phyloP scores from a whole-genome alignment of 2,113 vertebrate genomes.

The Parotia lawesii region DNA sequence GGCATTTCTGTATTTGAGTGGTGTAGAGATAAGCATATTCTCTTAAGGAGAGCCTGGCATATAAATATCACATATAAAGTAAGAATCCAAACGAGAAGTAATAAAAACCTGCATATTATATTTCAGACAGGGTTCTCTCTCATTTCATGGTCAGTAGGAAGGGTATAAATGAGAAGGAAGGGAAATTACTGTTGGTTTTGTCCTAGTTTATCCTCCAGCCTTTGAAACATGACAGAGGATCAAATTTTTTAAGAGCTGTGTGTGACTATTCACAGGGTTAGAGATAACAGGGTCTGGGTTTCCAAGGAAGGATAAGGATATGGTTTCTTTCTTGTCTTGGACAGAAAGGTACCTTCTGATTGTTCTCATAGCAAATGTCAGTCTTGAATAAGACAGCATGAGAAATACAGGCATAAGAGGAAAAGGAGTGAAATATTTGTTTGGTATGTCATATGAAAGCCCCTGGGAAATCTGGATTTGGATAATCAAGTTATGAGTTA shows the following conservation, averaged over 20 bases:
- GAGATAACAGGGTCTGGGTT: background rate
- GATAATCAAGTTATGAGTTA: slow-evolving; percentile 19
- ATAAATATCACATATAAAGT: background rate
- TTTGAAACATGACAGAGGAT: background rate
- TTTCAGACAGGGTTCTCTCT: background rate
- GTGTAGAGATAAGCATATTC: background rate
- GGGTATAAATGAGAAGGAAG: background rate
- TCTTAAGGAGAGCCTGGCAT: background rate
- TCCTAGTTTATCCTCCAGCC: background rate
- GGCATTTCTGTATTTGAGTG: background rate
- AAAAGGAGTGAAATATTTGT: background rate
- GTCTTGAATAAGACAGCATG: background rate
- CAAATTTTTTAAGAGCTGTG: background rate
- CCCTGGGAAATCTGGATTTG: background rate
- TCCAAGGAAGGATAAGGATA: background rate
- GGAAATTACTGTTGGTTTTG: background rate
- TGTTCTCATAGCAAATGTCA: background rate
- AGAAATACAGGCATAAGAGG: background rate
- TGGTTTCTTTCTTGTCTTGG: background rate
- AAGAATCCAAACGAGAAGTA: background rate
- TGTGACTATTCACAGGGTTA: background rate
- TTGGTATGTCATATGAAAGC: background rate
- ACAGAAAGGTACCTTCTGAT: background rate
- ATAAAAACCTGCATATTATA: background rate
- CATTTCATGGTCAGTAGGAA: background rate